Evolutionary conservation across 2,113 vertebrate genomes (phyloP).

Genomic region (Pangasianodon gigas): DNA sequence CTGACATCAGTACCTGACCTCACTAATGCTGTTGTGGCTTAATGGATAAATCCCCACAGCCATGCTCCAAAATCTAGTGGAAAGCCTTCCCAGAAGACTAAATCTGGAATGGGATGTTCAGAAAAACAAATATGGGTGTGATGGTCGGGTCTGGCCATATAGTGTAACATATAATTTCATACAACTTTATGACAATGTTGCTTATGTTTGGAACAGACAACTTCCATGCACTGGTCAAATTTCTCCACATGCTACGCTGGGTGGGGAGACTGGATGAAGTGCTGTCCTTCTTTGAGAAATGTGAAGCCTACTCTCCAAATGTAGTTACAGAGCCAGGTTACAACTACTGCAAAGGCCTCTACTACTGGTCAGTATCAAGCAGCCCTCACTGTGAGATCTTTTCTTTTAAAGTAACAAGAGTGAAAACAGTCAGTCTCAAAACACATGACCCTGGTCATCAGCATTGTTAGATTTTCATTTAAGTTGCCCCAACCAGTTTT

Average conservation of each 20-base stretch:
- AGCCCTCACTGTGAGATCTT: neutral
- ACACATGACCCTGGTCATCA: neutral
- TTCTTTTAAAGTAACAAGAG: neutral
- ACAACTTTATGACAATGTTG: neutral
- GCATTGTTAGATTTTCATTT: neutral
- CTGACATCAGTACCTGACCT: neutral
- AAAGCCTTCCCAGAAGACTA: neutral
- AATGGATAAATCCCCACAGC: neutral
- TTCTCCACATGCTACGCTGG: constrained; percentile 67
- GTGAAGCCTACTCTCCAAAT: constrained; percentile 55
- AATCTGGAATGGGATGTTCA: neutral
- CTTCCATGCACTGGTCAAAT: constrained; percentile 61
- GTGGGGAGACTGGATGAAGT: constrained; percentile 66
- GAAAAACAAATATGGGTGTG: neutral
- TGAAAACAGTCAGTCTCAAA: neutral
- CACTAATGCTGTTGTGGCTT: neutral
- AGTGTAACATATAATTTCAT: neutral
- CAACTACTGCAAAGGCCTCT: constrained; percentile 71
- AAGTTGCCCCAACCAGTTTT: neutral
- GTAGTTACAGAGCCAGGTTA: constrained; percentile 63
- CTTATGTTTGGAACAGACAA: constrained; percentile 60
- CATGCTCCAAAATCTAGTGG: neutral
- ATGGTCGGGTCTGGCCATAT: neutral
- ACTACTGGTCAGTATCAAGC: constrained; percentile 61
- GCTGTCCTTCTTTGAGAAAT: constrained; percentile 58